phyloP scores from a whole-genome alignment of 2,113 vertebrate species.

The Orthonyx spaldingii region DNA sequence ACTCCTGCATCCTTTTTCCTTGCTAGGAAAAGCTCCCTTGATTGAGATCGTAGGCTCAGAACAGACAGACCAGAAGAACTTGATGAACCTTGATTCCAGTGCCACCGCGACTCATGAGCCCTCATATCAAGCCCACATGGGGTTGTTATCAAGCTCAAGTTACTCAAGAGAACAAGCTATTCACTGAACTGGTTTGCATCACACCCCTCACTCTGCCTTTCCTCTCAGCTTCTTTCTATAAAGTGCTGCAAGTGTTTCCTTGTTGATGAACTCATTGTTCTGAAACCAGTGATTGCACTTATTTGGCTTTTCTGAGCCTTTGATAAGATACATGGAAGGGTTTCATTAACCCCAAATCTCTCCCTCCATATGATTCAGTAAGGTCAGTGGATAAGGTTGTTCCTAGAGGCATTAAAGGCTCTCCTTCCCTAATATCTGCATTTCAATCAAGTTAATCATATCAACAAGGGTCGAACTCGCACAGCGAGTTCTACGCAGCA shows the following conservation, averaged over 20 bases:
- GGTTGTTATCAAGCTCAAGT: neutral
- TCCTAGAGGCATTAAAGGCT: neutral
- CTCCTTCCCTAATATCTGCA: neutral
- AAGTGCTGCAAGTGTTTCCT: neutral
- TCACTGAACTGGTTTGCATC: neutral
- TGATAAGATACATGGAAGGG: neutral
- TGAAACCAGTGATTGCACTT: neutral
- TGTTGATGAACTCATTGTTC: neutral
- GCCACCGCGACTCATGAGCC: fast-evolving
- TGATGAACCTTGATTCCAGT: neutral
- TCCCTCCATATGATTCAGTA: neutral
- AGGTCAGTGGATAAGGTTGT: neutral
- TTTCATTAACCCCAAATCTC: neutral
- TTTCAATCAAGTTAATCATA: neutral
- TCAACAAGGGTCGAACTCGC: neutral
- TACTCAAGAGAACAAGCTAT: neutral
- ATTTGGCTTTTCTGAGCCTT: neutral
- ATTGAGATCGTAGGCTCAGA: neutral
- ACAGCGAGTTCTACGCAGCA: neutral
- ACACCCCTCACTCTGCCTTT: neutral
- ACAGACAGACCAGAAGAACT: neutral
- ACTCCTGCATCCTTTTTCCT: neutral
- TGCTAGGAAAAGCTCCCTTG: neutral
- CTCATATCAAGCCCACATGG: neutral
- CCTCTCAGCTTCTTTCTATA: neutral